These are phyloP conservation scores for Digitonthophagus gazella DNA, from an alignment of 2,888 invertebrate genomes.

Conservation along the genomic window DNA sequence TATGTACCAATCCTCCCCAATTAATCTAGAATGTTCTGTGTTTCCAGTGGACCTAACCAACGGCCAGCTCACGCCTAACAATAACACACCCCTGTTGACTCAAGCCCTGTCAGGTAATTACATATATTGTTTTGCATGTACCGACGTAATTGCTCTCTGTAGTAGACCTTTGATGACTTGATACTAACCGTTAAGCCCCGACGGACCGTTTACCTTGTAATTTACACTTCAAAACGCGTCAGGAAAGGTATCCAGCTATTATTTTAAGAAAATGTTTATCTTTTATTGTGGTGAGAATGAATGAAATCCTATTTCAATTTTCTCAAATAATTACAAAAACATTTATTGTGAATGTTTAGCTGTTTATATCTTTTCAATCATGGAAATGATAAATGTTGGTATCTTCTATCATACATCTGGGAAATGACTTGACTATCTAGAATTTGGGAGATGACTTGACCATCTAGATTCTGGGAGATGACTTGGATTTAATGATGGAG, in stretches of 20 bases:
- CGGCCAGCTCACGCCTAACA: conserved; percentile 93
- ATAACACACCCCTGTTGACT: conserved; percentile 93
- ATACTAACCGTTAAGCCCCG: background rate
- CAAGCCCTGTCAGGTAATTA: conserved; percentile 91
- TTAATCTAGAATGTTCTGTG: conserved; percentile 48
- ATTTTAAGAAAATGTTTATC: background rate
- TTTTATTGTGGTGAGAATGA: background rate
- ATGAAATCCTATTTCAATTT: background rate
- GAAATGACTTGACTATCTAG: too few species aligned
- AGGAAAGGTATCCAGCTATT: background rate
- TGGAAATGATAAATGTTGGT: too few species aligned
- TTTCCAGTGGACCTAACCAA: conserved; percentile 88
- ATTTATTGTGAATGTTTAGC: background rate
- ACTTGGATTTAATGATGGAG: too few species aligned
- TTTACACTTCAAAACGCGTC: background rate
- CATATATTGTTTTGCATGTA: conserved; percentile 40
- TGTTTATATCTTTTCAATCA: too few species aligned
- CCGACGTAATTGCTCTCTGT: conserved; percentile 23
- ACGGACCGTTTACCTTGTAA: background rate
- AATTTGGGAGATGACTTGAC: too few species aligned
- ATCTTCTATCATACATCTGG: too few species aligned
- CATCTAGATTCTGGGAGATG: too few species aligned
- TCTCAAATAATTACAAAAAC: background rate
- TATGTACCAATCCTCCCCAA: conserved; percentile 26
- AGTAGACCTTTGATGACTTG: conserved; percentile 23